Evolutionary conservation across 2,797 vertebrate genomes (phyloP), one percentile per base, ranked within the genome.

Genomic region (Sebastes steindachneri): DNA sequence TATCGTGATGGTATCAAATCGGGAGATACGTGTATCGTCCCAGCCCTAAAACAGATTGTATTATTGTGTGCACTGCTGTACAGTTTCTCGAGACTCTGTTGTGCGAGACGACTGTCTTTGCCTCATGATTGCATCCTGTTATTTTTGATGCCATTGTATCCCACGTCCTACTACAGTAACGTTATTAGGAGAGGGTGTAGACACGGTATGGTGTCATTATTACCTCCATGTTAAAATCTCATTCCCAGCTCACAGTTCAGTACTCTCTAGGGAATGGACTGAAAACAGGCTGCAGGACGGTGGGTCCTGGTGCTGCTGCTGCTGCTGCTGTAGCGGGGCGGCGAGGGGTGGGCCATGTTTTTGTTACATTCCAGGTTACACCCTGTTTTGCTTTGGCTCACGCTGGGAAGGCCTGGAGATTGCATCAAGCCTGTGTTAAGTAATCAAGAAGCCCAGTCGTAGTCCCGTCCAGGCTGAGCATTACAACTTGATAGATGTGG

Each of bases 321-420:
- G 35, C 33, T 28, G 74, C 41, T 28, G 74, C 21, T 82, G 57
- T 75, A 73, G 67, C 23, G 51, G 82, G 78, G 59, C 35, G 29
- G 25, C 12, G 57, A 81, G 80, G 83, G 76, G 77, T 74, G 85
- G 74, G 66, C 23, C 58, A 23, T 89, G 86, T 90, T 92, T 94
- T 93, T 90, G 80, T 87, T 90, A 65, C 91, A 93, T 95, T 95
- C 90, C 92, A 89, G 89, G 92, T 90, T 93, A 91, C 95, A 88
- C 95, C 95, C 88, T 93, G 86, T 93, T 93, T 92, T 92, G 87
- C 89, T 92, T 73, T 77, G 79, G 77, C 78, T 90, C 82, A 76
- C 29, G 25, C 83, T 83, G 86, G 79, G 83, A 84, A 88, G 59
- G 75, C 45, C 72, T 29, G 58, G 54, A 70, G 84, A 90, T 94